Evolutionary conservation across 2,888 invertebrate genomes (phyloP), one percentile per base, ranked within the genome.

Genomic region (Pseudanteris insignis): DNA sequence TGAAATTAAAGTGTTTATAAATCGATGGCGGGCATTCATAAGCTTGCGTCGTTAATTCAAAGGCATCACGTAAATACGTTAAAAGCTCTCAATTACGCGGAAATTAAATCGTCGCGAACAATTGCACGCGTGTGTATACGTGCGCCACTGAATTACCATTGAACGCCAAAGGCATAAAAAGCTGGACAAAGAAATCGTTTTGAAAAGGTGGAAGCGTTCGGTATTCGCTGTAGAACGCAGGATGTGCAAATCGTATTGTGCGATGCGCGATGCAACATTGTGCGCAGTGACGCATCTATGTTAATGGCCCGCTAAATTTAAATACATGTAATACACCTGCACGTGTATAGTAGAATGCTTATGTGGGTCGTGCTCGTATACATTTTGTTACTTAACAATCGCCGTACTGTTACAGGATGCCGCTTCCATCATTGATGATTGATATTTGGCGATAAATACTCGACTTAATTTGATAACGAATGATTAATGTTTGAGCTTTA

Each of bases 271-370:
- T 53, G 41, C 53, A 53, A 41, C 51, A 9, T 11, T 41, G 14
- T 41, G 28, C 36, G 37, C 62, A 28, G 12, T 48, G 57, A 53
- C 62, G 62, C 57, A 53, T 57, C 36, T 40, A 58, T 53, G 53
- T 53, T 63, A 53, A 58, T 54, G 57, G 11, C 51, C 21, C 26
- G 47, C 38, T 57, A 53, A 57, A 55, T 57, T 51, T 57, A 50
- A 62, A 62, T 62, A 40, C 58, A 43, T n/a, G n/a, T 51, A 58
- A 46, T 36, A 40, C 51, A 59, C 51, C 51, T 59, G 58, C 40
- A 3, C 10, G 21, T 33, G 25, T 29, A 37, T 34, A 51, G 26
- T 24, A 36, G 32, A 21, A 9, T 25, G 36, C 12, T 34, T 51
- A 59, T 46, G 40, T 59, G 34, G 51, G 51, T 59, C 58, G 58